A percentile compares a stretch with the other conserved stretches of the same genome.
phyloP scores from a whole-genome alignment of 2,888 invertebrate genomes.

The Candidula unifasciata region DNA sequence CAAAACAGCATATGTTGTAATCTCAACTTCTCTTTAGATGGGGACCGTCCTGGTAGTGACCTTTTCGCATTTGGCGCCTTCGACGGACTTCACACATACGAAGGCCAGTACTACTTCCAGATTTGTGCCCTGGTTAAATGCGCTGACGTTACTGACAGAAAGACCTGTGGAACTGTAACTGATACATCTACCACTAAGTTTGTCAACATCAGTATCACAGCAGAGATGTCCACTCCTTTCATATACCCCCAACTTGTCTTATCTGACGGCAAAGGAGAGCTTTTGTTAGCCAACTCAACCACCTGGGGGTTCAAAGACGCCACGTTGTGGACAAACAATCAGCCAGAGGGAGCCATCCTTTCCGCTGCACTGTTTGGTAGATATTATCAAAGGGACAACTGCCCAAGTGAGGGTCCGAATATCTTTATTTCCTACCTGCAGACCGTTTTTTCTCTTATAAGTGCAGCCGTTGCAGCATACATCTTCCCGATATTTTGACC shows the following conservation, averaged over 20 bases:
- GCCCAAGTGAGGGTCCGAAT: not conserved
- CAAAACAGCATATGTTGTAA: constrained; percentile 64
- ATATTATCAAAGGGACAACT: constrained; percentile 54
- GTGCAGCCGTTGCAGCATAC: not conserved
- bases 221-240: constrained; percentile 57
- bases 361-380: constrained; percentile 60
- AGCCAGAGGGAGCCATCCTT: constrained; percentile 53
- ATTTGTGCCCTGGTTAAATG: constrained; percentile 66
- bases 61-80: constrained; percentile 69
- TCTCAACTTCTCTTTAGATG: constrained; percentile 54
- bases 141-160: constrained; percentile 41
- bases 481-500: not conserved
- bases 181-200: constrained; percentile 56
- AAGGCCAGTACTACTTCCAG: constrained; percentile 66
- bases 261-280: constrained; percentile 37
- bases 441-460: not conserved
- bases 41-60: constrained; percentile 34
- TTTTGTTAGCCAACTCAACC: constrained; percentile 49
- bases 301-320: constrained; percentile 54
- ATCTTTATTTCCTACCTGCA: too few relatives aligned
- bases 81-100: constrained; percentile 64
- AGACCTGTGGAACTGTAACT: constrained; percentile 58
- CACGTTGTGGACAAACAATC: constrained; percentile 39
- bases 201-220: constrained; percentile 52
- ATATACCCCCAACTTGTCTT: constrained; percentile 63